phyloP scores from a whole-genome alignment of 2,113 vertebrate species.

The Paralichthys olivaceus region DNA sequence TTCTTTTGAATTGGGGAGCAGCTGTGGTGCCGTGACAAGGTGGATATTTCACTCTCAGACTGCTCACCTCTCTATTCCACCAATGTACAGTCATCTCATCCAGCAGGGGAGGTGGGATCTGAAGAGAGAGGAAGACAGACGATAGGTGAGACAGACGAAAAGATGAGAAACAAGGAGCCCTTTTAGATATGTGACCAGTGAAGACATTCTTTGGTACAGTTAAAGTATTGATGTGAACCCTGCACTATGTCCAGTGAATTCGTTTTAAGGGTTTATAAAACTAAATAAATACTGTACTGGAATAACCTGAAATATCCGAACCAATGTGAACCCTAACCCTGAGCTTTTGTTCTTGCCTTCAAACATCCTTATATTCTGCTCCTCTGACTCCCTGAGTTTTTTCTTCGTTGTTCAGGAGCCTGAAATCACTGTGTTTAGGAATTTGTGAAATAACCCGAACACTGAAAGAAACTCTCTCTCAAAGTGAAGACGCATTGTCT shows the following conservation, averaged over 20 bases:
- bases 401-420: too few species aligned
- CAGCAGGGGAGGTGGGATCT: neutral
- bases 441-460: too few species aligned
- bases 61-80: slow-evolving; percentile 17
- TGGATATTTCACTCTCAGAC: slow-evolving; percentile 40
- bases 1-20: slow-evolving; percentile 37
- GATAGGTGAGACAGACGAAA: too few species aligned
- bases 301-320: neutral
- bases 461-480: too few species aligned
- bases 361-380: neutral
- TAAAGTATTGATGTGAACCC: too few species aligned
- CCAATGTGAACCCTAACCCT: neutral
- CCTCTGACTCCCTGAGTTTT: neutral
- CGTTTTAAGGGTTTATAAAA: too few species aligned
- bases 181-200: too few species aligned
- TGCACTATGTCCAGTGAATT: too few species aligned
- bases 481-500: neutral
- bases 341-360: neutral
- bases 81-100: slow-evolving; percentile 38
- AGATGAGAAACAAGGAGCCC: neutral
- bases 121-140: neutral
- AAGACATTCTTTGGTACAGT: too few species aligned
- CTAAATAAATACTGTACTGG: too few species aligned
- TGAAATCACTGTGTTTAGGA: too few species aligned
- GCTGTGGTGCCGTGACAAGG: slow-evolving; percentile 44